Conservation (phyloP, 2,113 vertebrate genomes). For the Pagrus major region DNA sequence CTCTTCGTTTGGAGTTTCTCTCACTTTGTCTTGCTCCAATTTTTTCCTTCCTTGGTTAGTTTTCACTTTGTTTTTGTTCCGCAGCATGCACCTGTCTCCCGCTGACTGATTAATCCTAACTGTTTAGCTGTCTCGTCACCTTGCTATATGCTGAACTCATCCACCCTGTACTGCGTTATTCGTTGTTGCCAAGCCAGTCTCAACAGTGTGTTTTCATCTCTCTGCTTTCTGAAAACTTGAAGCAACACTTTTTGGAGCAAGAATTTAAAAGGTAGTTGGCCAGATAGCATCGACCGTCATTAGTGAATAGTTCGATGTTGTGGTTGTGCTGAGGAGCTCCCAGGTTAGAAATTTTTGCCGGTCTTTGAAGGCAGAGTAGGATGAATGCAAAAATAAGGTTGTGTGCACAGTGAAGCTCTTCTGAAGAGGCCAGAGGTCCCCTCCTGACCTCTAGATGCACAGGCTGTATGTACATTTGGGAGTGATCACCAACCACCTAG, state of each 20-base stretch:
- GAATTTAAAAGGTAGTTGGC: background rate
- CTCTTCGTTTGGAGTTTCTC: conserved; percentile 3
- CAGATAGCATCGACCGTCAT: background rate
- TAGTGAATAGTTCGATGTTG: background rate
- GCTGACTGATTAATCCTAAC: conserved; percentile 41
- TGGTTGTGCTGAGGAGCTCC: background rate
- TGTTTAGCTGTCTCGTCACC: conserved; percentile 26
- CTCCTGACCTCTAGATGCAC: conserved; percentile 6
- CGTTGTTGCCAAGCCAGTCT: conserved; percentile 12
- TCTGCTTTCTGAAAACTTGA: background rate
- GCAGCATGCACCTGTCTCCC: conserved; percentile 22
- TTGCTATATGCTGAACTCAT: conserved; percentile 17
- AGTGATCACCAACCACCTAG: background rate
- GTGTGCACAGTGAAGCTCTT: background rate
- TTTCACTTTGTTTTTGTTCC: conserved; percentile 37
- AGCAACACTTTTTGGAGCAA: background rate
- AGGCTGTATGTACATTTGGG: background rate
- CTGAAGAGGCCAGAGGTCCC: conserved; percentile 1
- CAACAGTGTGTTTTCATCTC: background rate
- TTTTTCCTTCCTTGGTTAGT: conserved; percentile 1
- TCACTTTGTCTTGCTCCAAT: conserved; percentile 25
- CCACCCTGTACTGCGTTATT: conserved; percentile 4
- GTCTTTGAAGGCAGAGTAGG: background rate
- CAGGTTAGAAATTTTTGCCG: background rate
- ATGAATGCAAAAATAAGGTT: background rate